phyloP scores from a whole-genome alignment of 2,113 vertebrate species.

The Myanophis thanlyinensis region DNA sequence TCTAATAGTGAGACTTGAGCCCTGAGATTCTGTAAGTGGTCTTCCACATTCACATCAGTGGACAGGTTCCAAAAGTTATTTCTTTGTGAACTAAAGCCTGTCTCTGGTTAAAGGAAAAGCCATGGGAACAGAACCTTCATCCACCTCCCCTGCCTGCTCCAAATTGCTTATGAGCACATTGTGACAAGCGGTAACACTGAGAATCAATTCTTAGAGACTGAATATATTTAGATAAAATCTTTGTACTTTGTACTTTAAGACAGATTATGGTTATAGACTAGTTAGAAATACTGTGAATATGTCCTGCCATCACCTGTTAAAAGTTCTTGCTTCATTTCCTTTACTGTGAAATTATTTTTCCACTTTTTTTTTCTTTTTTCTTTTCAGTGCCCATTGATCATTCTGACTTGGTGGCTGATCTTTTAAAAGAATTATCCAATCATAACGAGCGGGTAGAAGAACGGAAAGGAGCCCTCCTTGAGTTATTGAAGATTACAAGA shows the following conservation, averaged over 20 bases:
- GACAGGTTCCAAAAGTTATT: background rate
- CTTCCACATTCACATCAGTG: background rate
- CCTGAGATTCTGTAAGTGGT: background rate
- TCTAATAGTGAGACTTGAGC: background rate
- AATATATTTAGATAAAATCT: background rate
- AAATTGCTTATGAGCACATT: background rate
- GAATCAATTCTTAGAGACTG: background rate
- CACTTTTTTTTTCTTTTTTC: conserved; percentile 39
- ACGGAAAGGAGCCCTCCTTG: conserved; percentile 89
- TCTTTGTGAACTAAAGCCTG: background rate
- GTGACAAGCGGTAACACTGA: background rate
- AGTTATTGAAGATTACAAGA: conserved; percentile 93
- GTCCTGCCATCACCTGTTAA: background rate
- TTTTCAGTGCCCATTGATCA: conserved; percentile 82
- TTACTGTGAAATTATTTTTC: conserved; percentile 24
- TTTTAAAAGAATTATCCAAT: conserved; percentile 97
- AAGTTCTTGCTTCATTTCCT: background rate
- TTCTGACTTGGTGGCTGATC: conserved; percentile 93
- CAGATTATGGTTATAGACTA: background rate
- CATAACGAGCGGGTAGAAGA: conserved; percentile 96
- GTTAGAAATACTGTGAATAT: background rate
- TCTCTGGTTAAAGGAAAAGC: background rate
- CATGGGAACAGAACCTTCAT: background rate
- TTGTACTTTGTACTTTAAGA: background rate
- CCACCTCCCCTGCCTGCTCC: background rate